Conservation (phyloP, 2,797 vertebrate genomes). For the Paguma larvata region DNA sequence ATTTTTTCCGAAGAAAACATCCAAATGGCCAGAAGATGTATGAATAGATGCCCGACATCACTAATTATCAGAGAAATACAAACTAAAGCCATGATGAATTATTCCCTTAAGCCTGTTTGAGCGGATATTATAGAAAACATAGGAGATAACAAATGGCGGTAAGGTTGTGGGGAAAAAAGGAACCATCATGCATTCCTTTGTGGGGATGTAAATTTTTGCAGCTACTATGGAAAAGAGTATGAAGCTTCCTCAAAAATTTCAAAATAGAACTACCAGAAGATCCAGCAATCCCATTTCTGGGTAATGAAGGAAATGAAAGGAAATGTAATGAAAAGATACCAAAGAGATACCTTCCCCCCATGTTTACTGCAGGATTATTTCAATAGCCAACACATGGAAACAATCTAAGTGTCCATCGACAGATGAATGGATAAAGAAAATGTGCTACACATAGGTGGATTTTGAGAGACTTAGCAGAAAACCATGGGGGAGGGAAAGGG, state of each 20-base stretch:
- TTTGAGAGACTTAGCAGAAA: too few relatives aligned
- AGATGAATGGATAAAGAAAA: background rate
- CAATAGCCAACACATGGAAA: background rate
- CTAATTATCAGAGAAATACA: background rate
- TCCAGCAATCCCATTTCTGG: background rate
- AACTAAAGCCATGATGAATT: background rate
- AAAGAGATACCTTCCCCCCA: background rate
- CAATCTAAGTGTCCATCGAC: background rate
- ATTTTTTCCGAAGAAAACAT: background rate
- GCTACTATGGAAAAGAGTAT: background rate
- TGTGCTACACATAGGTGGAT: background rate
- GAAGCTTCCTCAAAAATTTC: background rate
- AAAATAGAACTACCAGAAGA: background rate
- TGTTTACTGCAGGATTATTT: background rate
- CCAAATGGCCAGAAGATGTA: background rate
- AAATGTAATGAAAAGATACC: background rate
- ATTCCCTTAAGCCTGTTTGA: background rate
- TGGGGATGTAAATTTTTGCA: background rate
- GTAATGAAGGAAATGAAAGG: background rate
- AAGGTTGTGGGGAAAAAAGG: background rate
- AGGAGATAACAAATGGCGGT: background rate
- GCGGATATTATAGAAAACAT: background rate
- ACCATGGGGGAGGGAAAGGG: too few relatives aligned
- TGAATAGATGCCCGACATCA: background rate
- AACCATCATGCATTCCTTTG: background rate